Evolutionary conservation across 1,140 invertebrate genomes (phyloP), one percentile per base, ranked within the genome.

Genomic region (Drosophila mauritiana): DNA sequence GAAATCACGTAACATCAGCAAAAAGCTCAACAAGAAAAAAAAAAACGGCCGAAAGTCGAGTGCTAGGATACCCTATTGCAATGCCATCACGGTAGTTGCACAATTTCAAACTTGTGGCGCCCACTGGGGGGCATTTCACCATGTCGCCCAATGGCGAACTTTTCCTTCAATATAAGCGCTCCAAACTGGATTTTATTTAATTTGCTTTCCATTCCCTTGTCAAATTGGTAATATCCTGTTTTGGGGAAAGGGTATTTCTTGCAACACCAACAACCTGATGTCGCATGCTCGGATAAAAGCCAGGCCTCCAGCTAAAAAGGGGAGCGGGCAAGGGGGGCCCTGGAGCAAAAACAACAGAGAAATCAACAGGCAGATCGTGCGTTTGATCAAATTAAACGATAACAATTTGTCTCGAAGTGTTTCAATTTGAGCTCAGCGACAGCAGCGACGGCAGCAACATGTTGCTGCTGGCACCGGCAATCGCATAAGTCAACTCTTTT

Each of bases 361-460:
- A 88, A 88, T 88, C 83, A 88, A 89, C 79, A 88, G 80, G 58
- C 79, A 88, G 84, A 88, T 89, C 88, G 88, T 91, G 88, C 89
- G 88, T 90, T 88, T 88, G 90, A 91, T 91, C 90, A 91, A 91
- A 91, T 91, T 91, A 90, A 91, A 91, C 90, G 90, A 91, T 91
- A 91, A 91, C 90, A 91, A 91, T 91, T 91, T 91, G 90, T 91
- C 90, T 86, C 82, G 90, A 91, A 91, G 90, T 91, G 90, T 91
- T 91, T 91, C 90, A 88, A 88, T 88, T 88, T 88, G 84, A 88
- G 78, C 84, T 63, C 61, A 45, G 36, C 59, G 52, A 54, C 59
- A 59, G 36, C 64, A 49, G 40, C 53, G 49, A 27, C 58, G 55
- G 22, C 68, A 56, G 58, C 78, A 69, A 54, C 82, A 88, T 82